These are phyloP conservation scores for Holothuria glaberrima DNA, from an alignment of 35 echinoderm and acorn worm species.

Conservation along the genomic window DNA sequence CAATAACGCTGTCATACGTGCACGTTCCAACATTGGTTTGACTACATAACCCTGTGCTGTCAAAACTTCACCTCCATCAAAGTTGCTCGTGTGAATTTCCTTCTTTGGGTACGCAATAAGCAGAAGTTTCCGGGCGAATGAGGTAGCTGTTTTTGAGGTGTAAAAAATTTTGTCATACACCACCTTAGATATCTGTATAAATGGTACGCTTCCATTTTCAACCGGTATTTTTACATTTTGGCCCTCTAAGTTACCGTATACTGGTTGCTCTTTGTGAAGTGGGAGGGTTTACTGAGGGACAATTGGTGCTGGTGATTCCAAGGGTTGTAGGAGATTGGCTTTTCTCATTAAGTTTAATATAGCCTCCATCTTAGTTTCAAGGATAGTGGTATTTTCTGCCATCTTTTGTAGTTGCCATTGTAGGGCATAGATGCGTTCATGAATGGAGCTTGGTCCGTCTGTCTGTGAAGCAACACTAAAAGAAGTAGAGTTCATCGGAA, in stretches of 20 bases:
- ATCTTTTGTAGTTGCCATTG: background rate
- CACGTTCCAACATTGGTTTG: constrained; percentile 3
- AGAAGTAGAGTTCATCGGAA: background rate
- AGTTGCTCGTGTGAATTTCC: constrained; percentile 8
- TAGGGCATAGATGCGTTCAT: background rate
- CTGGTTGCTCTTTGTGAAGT: background rate
- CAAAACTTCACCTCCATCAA: constrained; percentile 27
- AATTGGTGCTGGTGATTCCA: background rate
- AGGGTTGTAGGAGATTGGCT: background rate
- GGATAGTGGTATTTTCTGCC: background rate
- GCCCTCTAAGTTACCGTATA: background rate
- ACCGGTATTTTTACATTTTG: background rate
- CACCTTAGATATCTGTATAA: background rate
- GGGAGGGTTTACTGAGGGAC: too few relatives aligned
- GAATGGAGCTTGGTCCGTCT: background rate
- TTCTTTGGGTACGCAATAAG: background rate
- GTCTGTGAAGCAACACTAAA: background rate
- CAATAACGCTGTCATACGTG: background rate
- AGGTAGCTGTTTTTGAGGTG: background rate
- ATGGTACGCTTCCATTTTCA: background rate
- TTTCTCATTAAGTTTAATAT: background rate
- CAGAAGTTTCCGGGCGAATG: constrained; percentile 24
- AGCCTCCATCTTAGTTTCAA: background rate
- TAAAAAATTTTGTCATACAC: constrained; percentile 15
- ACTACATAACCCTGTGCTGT: background rate